Conservation (phyloP, 2,888 invertebrate genomes). For the Drosophila leonis region DNA sequence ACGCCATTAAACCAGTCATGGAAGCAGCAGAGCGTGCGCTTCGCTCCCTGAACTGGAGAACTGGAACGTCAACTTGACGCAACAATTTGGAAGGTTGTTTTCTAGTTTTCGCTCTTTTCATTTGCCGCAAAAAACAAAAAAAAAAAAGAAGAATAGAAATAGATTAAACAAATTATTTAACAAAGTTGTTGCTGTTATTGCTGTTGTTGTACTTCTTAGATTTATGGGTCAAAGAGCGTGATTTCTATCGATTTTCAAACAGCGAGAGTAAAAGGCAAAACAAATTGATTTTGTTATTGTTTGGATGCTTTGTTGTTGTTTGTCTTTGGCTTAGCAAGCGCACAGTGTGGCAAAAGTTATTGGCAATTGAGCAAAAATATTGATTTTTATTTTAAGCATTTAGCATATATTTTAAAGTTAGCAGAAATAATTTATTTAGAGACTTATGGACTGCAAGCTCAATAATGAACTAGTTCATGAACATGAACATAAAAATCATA, state of each 20-base stretch:
- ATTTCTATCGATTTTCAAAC: constrained; percentile 8
- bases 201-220: constrained; percentile 11
- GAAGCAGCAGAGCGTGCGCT: constrained; percentile 58
- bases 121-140: background rate
- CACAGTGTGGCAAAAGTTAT: constrained; percentile 12
- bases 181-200: background rate
- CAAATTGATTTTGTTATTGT: constrained; percentile 31
- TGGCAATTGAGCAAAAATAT: background rate
- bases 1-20: constrained; percentile 69
- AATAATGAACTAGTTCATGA: too few relatives aligned
- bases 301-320: constrained; percentile 3
- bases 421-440: background rate
- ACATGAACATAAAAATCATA: too few relatives aligned
- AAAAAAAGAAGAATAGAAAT: background rate
- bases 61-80: constrained; percentile 72
- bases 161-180: background rate
- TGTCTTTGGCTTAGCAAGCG: background rate
- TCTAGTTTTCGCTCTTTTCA: constrained; percentile 42
- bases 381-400: too few relatives aligned
- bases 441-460: too few relatives aligned
- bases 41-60: constrained; percentile 68
- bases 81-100: constrained; percentile 68
- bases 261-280: constrained; percentile 11
- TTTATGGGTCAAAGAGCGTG: constrained; percentile 45
- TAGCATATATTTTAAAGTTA: too few relatives aligned